Evolutionary conservation across 2,113 vertebrate species (phyloP), one percentile per base, ranked within the genome.

Genomic region (Pollimyrus isidori): DNA sequence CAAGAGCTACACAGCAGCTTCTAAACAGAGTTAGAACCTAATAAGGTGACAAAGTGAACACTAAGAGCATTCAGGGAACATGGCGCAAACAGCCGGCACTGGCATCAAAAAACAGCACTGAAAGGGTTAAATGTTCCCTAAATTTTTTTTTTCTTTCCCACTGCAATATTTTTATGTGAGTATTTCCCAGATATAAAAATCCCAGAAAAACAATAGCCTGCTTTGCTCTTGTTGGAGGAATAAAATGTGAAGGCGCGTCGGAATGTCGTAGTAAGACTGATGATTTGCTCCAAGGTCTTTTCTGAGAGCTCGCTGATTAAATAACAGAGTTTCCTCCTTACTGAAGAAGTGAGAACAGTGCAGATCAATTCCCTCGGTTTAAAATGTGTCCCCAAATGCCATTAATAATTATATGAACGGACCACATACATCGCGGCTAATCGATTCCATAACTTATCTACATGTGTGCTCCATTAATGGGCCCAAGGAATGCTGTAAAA

Each of bases 401-500:
- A 92, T 92, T 91, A 91, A 92, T 92, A 90, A 89, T 93, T 91
- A 92, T 35, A 91, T 88, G 90, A 88, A 89, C 52, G 88, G 95
- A 95, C 95, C 95, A 95, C 95, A 96, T 95, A 93, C 94, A 94
- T 95, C 56, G 95, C 91, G 50, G 91, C 92, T 95, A 95, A 96
- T 95, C 94, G 93, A 91, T 95, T 95, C 95, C 95, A 95, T 95
- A 94, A 94, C 93, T 93, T 93, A 94, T 95, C 92, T 91, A 94
- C 95, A 96, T 94, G 93, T 96, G 96, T 93, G 93, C 93, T 91
- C 91, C 89, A 95, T 96, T 96, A 96, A 95, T 94, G 93, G 91
- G 94, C 93, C 95, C 94, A 88, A 91, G 93, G 93, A 94, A 94
- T 90, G 87, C 93, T 92, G 93, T 94, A 94, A 93, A 94, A 92